Conservation (phyloP, 2,888 invertebrate species). For the Thymelicus lineola region DNA sequence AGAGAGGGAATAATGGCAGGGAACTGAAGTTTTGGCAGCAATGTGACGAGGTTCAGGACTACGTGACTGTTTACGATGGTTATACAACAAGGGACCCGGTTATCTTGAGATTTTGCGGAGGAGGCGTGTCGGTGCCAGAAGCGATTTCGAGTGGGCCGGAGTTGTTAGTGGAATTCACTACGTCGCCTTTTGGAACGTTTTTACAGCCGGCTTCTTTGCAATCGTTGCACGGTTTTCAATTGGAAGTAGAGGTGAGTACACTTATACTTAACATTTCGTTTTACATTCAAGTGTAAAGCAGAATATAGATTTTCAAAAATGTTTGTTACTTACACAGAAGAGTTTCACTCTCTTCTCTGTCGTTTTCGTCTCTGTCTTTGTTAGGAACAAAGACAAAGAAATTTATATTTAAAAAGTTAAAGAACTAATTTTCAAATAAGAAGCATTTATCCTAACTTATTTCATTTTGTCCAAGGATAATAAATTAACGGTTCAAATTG, state of each 20-base stretch:
- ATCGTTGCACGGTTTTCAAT: slow-evolving; percentile 94
- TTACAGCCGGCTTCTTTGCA: slow-evolving; percentile 91
- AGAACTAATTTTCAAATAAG: no score
- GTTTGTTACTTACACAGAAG: no score
- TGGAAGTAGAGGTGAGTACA: slow-evolving; percentile 88
- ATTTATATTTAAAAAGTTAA: no score
- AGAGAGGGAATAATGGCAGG: slow-evolving; percentile 84
- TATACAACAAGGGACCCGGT: slow-evolving; percentile 95
- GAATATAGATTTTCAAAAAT: slow-evolving; percentile 14
- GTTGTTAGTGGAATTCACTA: slow-evolving; percentile 94
- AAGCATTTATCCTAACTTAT: no score
- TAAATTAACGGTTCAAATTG: no score
- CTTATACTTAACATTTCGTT: slow-evolving; percentile 25
- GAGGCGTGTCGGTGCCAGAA: slow-evolving; percentile 93
- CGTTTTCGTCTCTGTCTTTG: no score
- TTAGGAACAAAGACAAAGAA: no score
- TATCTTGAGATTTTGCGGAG: slow-evolving; percentile 95
- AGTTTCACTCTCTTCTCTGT: no score
- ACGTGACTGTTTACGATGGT: slow-evolving; percentile 95
- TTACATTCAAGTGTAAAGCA: slow-evolving; percentile 23
- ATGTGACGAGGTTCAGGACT: slow-evolving; percentile 95
- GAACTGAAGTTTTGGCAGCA: slow-evolving; percentile 91
- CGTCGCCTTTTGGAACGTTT: slow-evolving; percentile 95
- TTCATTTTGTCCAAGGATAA: no score
- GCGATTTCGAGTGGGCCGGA: slow-evolving; percentile 95